These are phyloP conservation scores for Gastrophysa polygoni DNA, from an alignment of 2,888 invertebrate species.

Conservation along the genomic window DNA sequence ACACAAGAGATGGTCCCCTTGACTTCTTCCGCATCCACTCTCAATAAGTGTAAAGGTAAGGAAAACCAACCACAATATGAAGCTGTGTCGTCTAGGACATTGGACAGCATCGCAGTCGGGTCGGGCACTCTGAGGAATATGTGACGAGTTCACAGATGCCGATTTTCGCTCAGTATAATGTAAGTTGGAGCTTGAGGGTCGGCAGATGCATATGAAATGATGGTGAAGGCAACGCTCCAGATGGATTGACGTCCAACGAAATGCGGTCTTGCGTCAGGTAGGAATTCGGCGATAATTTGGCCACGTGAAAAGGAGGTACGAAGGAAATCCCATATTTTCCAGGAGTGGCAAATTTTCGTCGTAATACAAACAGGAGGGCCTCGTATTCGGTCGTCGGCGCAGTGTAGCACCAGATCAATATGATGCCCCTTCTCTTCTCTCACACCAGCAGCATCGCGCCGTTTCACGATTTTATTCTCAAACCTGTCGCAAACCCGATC, in stretches of 20 bases:
- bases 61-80: too few species aligned
- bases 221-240: neutral
- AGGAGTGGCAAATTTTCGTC: constrained; percentile 34
- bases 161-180: too few species aligned
- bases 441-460: constrained; percentile 28
- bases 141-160: too few species aligned
- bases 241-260: neutral
- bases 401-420: constrained; percentile 35
- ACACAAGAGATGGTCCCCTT: too few species aligned
- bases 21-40: too few species aligned
- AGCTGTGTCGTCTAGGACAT: too few species aligned
- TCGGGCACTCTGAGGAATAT: too few species aligned
- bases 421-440: constrained; percentile 31
- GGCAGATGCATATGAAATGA: too few species aligned
- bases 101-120: too few species aligned
- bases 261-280: constrained; percentile 22
- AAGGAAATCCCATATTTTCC: constrained; percentile 34
- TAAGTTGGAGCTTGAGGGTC: too few species aligned
- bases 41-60: too few species aligned
- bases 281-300: constrained; percentile 26
- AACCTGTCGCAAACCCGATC: constrained; percentile 29
- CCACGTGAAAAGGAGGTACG: constrained; percentile 24
- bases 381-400: constrained; percentile 31
- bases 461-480: constrained; percentile 25
- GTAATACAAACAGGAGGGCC: constrained; percentile 35